Percentiles rank a stretch among this genome's conserved stretches.
Evolutionary conservation across 2,888 invertebrate species (phyloP).

Genomic region (Leptopilina syphax): DNA sequence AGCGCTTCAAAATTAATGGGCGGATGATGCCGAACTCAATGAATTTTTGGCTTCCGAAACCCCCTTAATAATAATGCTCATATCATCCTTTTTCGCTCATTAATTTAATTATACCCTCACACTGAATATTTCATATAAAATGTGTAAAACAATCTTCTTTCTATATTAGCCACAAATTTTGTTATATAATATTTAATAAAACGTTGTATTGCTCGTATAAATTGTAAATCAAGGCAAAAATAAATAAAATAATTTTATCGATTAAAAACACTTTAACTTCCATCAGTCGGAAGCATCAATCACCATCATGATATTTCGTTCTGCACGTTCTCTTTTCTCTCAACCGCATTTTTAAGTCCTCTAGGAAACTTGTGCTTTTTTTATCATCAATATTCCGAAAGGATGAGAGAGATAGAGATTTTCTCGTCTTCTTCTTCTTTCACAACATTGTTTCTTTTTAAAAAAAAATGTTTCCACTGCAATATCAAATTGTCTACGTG

Average conservation of each 20-base stretch:
- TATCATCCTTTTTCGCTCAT: neutral
- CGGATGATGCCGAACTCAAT: neutral
- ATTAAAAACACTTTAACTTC: conserved; percentile 14
- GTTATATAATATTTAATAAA: neutral
- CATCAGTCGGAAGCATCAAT: no score
- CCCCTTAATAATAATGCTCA: no score
- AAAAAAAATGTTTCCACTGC: no score
- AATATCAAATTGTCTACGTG: no score
- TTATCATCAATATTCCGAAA: no score
- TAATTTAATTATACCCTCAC: conserved; percentile 14
- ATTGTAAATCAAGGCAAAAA: neutral
- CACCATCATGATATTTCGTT: no score
- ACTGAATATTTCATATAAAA: conserved; percentile 8
- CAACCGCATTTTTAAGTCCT: no score
- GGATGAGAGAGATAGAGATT: no score
- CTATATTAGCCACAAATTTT: neutral
- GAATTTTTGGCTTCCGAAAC: conserved; percentile 22
- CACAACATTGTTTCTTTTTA: no score
- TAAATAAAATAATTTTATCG: neutral
- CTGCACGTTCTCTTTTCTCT: no score
- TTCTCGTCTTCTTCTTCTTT: no score
- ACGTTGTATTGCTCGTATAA: neutral
- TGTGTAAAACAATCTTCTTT: neutral
- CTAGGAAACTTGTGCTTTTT: no score
- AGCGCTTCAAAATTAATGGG: neutral